Conservation (phyloP, 2,113 vertebrate genomes). For the Noctilio leporinus region DNA sequence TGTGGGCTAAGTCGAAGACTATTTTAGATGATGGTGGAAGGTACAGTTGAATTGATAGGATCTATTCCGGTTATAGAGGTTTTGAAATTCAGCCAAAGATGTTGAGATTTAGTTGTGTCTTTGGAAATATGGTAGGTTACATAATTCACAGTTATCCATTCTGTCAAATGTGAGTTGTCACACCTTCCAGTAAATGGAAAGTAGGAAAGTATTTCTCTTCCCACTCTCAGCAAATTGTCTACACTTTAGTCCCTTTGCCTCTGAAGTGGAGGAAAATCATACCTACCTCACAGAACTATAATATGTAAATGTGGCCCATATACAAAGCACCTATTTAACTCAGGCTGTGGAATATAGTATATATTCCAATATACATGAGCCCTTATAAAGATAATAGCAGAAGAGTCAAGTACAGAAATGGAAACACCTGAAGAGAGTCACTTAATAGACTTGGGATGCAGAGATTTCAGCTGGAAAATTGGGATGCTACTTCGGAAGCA, state of each 20-base stretch:
- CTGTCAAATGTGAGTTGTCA: not conserved
- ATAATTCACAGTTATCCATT: not conserved
- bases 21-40: not conserved
- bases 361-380: not conserved
- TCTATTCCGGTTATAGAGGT: not conserved
- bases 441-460: slow-evolving; percentile 40
- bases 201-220: not conserved
- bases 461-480: slow-evolving; percentile 60
- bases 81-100: not conserved
- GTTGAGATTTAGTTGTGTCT: not conserved
- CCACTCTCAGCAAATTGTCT: not conserved
- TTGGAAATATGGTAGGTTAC: not conserved
- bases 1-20: not conserved
- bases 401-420: not conserved
- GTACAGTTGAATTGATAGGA: not conserved
- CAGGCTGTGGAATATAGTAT: not conserved
- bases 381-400: not conserved
- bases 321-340: not conserved
- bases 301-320: not conserved
- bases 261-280: not conserved
- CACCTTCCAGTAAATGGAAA: not conserved
- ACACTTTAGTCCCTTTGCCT: not conserved
- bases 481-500: slow-evolving; percentile 28
- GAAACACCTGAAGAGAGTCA: slow-evolving; percentile 28
- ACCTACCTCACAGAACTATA: not conserved